Conservation (phyloP, 2,113 vertebrate species). For the Polypterus bichir region DNA sequence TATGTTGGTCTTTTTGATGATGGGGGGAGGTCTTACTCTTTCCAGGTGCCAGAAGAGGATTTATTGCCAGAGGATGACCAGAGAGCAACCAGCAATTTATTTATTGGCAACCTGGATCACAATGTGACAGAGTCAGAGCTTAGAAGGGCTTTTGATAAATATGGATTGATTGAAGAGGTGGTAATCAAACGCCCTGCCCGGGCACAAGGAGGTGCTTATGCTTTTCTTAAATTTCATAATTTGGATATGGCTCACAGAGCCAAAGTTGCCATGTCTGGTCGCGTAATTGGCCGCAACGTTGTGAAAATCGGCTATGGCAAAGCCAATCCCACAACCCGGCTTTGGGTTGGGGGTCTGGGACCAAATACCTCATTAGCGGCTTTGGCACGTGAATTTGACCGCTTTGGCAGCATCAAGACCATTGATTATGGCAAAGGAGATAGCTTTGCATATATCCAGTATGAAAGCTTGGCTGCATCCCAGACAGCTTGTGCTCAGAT, state of each 20-base stretch:
- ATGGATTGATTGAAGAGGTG: slow-evolving; percentile 89
- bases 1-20: slow-evolving; percentile 86
- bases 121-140: slow-evolving; percentile 80
- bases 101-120: slow-evolving; percentile 89
- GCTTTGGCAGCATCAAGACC: slow-evolving; percentile 89
- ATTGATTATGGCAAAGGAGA: slow-evolving; percentile 95
- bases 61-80: slow-evolving; percentile 92
- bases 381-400: slow-evolving; percentile 87
- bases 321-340: slow-evolving; percentile 85
- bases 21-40: slow-evolving; percentile 67
- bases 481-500: slow-evolving; percentile 92
- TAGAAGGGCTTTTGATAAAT: slow-evolving; percentile 83
- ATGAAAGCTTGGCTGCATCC: slow-evolving; percentile 86
- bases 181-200: slow-evolving; percentile 86
- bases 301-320: slow-evolving; percentile 96
- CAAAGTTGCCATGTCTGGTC: slow-evolving; percentile 93
- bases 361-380: slow-evolving; percentile 78
- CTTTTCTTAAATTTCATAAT: slow-evolving; percentile 96
- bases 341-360: slow-evolving; percentile 90
- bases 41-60: slow-evolving; percentile 77
- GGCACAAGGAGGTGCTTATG: slow-evolving; percentile 81
- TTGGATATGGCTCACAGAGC: slow-evolving; percentile 94
- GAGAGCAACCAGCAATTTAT: slow-evolving; percentile 86
- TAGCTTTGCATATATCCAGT: slow-evolving; percentile 92
- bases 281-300: slow-evolving; percentile 78